These are phyloP conservation scores for Callocephalon fimbriatum DNA, from an alignment of 2,113 vertebrate genomes.

Conservation along the genomic window DNA sequence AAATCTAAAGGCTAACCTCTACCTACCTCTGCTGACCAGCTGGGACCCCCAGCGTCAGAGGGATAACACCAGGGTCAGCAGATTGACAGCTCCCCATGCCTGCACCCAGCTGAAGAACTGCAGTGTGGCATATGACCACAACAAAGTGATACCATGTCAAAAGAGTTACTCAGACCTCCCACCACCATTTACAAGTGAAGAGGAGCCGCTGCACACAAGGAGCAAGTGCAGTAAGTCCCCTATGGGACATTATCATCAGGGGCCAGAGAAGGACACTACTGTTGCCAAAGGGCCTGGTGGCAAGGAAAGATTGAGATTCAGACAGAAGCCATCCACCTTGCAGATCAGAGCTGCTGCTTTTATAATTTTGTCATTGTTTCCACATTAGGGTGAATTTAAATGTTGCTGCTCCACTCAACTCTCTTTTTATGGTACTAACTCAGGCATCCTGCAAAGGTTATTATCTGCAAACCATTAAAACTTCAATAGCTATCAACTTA, in stretches of 20 bases:
- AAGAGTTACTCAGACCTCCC: background rate
- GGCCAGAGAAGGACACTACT: background rate
- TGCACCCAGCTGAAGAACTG: background rate
- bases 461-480: background rate
- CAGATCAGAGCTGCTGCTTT: background rate
- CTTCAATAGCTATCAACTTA: background rate
- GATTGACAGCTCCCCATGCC: accelerated
- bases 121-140: accelerated
- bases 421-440: background rate
- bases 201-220: accelerated
- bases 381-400: background rate
- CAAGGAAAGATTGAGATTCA: background rate
- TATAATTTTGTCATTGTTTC: background rate
- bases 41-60: background rate
- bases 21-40: background rate
- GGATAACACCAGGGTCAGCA: background rate
- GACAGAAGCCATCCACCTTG: background rate
- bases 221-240: background rate
- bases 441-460: background rate
- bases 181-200: background rate
- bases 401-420: background rate
- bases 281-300: background rate
- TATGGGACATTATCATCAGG: background rate
- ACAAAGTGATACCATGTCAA: accelerated
- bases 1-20: background rate